Evolutionary conservation across 2,113 vertebrate species (phyloP), one percentile per base, ranked within the genome.

Genomic region (Quiscalus mexicanus): DNA sequence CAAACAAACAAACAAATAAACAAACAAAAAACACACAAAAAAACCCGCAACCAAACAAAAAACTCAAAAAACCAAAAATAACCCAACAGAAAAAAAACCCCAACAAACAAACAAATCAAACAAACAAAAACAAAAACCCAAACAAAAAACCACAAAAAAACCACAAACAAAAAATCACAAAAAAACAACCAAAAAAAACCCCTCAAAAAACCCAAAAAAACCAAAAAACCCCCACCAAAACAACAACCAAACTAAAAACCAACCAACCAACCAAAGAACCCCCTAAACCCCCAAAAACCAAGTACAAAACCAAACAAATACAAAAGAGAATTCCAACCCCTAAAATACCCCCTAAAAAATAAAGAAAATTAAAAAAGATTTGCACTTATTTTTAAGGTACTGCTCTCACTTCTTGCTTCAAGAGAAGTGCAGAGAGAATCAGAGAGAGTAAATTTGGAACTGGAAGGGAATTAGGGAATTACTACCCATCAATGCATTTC

Each of bases 201-300:
- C 37, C 37, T 37, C 37, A 31, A 55, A 33, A 14, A 19, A 42
- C 4, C 8, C 12, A 31, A 21, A 45, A 31, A 52, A 52, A 17
- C 10, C 18, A 31, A 31, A 55, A 55, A 31, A 55, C 7, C 33
- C 12, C 55, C 20, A 58, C 9, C 7, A 9, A 73, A 84, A 64
- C 15, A 55, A 39, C 33, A 71, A 42, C 5, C 14, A 35, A 71
- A n/a, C 58, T 18, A 56, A 56, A 50, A 63, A 41, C 0, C 22
- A 52, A 20, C 5, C 6, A 31, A 35, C 6, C 6, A 18, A 39
- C 15, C 22, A 47, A 44, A 4, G 2, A 15, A 42, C 5, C 0
- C 18, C 21, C 5, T 6, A 23, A 64, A 7, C 7, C 3, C 5
- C 24, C 1, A 24, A 47, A 67, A 47, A 31, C 2, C 12, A 39